phyloP scores from a whole-genome alignment of 2,113 vertebrate genomes.

The Nycticryphes semicollaris region DNA sequence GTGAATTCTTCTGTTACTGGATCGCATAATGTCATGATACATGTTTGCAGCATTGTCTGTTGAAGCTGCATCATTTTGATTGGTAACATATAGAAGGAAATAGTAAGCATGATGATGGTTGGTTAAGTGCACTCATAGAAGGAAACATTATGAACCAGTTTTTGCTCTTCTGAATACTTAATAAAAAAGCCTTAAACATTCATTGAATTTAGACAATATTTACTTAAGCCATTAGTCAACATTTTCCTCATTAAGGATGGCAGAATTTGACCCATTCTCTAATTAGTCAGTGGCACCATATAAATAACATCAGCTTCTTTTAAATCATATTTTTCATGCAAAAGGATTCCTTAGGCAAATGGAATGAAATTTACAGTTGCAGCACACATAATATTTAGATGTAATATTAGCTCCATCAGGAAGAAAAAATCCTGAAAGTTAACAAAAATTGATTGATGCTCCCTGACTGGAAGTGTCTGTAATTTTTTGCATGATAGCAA shows the following conservation, averaged over 20 bases:
- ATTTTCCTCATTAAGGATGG: slow-evolving; percentile 34
- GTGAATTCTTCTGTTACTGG: rapidly evolving
- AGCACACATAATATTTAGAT: slow-evolving; percentile 31
- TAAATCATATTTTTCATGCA: neutral
- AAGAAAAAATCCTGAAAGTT: slow-evolving; percentile 36
- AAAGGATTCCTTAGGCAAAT: neutral
- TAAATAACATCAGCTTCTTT: slow-evolving; percentile 1
- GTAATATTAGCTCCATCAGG: slow-evolving; percentile 31
- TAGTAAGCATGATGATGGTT: neutral
- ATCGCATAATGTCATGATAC: neutral
- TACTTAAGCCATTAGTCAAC: slow-evolving; percentile 40
- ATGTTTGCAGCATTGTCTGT: neutral
- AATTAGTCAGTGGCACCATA: neutral
- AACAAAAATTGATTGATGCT: slow-evolving; percentile 57
- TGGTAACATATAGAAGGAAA: neutral
- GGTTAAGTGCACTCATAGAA: neutral
- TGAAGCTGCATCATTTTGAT: neutral
- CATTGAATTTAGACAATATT: slow-evolving; percentile 42
- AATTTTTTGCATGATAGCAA: slow-evolving; percentile 39
- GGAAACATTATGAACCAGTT: neutral
- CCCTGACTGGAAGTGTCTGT: slow-evolving; percentile 12
- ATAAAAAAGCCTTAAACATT: neutral
- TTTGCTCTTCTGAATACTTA: neutral
- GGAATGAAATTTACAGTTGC: slow-evolving; percentile 12
- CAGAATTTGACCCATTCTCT: slow-evolving; percentile 18